Conservation (phyloP, 2,797 vertebrate species). For the Sylvilagus floridanus region DNA sequence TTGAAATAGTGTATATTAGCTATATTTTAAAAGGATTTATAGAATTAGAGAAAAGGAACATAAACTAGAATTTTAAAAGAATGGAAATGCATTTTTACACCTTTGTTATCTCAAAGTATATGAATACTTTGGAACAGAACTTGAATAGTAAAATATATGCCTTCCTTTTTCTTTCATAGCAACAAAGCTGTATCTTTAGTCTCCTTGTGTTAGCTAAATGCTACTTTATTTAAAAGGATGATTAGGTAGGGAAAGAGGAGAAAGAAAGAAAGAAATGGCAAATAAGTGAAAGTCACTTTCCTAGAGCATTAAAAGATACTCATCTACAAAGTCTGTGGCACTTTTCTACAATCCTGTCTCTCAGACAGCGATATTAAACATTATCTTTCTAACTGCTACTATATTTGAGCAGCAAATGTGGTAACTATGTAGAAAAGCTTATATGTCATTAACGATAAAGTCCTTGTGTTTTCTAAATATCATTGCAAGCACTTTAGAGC, state of each 20-base stretch:
- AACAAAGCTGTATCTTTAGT: background rate
- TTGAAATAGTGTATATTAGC: background rate
- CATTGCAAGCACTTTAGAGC: background rate
- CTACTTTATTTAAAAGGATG: background rate
- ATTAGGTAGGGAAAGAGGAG: background rate
- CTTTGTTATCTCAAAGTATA: background rate
- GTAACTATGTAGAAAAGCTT: background rate
- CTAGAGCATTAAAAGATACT: background rate
- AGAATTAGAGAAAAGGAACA: background rate
- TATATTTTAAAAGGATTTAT: background rate
- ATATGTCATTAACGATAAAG: background rate
- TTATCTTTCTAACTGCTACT: background rate
- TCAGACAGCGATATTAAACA: too few relatives aligned
- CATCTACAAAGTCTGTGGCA: background rate
- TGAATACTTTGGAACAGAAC: background rate
- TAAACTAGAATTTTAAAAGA: background rate
- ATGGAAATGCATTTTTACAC: background rate
- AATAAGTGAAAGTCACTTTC: background rate
- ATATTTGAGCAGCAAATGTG: background rate
- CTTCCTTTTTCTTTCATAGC: background rate
- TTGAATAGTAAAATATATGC: background rate
- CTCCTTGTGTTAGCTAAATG: background rate
- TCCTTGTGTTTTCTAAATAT: background rate
- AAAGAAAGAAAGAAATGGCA: background rate
- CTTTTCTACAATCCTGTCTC: background rate